Base-by-base conservation (phyloP, 2,888 invertebrate genomes). In the Pachliopta kotzebuea region DNA sequence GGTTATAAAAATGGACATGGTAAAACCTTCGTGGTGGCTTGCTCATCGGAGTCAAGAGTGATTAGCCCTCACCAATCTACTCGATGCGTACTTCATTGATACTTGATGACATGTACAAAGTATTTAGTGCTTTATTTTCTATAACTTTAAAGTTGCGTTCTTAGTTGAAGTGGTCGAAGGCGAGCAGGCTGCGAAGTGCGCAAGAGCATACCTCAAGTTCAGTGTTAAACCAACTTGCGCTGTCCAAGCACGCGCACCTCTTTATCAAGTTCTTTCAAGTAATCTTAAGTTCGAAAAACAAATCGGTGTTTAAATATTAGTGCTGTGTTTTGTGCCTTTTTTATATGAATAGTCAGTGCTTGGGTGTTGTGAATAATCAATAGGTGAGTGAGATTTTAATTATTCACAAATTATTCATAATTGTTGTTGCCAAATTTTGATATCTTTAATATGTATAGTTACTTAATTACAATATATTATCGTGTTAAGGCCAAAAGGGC, bases 201-300 rank as follows among this genome's bases (percentile, higher is more conserved):
- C 83, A 71, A 74, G 75, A 75, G 78, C 74, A 74, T 68, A 72
- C 73, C 74, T 78, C 86, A 87, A 87, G 87, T 88, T 88, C 87
- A 88, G 87, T 88, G 86, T 82, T 86, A 85, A 70, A 71, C 69
- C 72, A 80, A 72, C 80, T 74, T 76, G 79, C 79, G 76, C 63
- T 56, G 70, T 66, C 71, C 67, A 73, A 71, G 80, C 76, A 79
- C 84, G 81, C 74, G 72, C 69, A 68, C 56, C 52, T 57, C 68
- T 62, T 11, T 21, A 71, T 69, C 69, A 37, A 37, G 37, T 37
- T 37, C 37, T 37, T 37, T 14, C 14, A 37, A 37, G 37, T 37
- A 37, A 14, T 26, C 71, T 67, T 49, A 65, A 67, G 68, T 72
- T 70, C 64, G 69, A 65, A 72, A 71, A 74, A 67, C 23, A 75